phyloP scores from a whole-genome alignment of 2,797 vertebrate species.

The Babyrousa celebensis region DNA sequence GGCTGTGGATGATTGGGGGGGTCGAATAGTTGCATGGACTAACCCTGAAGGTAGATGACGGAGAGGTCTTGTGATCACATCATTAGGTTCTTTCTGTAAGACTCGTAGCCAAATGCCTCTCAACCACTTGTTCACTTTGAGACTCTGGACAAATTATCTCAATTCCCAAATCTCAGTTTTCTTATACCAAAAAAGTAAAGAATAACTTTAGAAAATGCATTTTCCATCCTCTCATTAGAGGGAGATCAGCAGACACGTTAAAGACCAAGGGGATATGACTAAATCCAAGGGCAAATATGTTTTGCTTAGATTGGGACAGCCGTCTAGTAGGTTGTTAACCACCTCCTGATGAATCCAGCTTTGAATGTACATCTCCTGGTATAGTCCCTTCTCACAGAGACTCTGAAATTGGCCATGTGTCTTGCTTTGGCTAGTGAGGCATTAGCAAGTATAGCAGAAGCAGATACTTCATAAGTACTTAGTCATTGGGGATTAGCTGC shows the following conservation, averaged over 20 bases:
- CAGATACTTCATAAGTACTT: background rate
- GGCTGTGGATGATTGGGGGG: background rate
- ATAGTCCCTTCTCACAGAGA: background rate
- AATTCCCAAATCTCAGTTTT: conserved; percentile 18
- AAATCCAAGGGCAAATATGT: background rate
- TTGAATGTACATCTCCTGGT: background rate
- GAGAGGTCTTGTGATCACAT: background rate
- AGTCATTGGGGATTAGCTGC: background rate
- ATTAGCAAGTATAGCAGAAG: background rate
- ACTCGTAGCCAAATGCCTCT: background rate
- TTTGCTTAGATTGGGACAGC: background rate
- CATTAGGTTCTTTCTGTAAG: background rate
- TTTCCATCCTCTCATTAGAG: background rate
- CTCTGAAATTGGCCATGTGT: background rate
- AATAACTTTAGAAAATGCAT: background rate
- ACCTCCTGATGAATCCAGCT: background rate
- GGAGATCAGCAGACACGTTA: background rate
- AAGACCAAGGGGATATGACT: background rate
- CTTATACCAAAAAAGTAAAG: background rate
- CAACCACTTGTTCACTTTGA: background rate
- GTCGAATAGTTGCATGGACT: background rate
- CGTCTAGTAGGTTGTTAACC: background rate
- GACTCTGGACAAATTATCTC: background rate
- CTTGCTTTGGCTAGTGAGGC: background rate
- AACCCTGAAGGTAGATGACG: background rate